Conservation (phyloP, 2,797 vertebrate genomes). For the Chromis chromis region DNA sequence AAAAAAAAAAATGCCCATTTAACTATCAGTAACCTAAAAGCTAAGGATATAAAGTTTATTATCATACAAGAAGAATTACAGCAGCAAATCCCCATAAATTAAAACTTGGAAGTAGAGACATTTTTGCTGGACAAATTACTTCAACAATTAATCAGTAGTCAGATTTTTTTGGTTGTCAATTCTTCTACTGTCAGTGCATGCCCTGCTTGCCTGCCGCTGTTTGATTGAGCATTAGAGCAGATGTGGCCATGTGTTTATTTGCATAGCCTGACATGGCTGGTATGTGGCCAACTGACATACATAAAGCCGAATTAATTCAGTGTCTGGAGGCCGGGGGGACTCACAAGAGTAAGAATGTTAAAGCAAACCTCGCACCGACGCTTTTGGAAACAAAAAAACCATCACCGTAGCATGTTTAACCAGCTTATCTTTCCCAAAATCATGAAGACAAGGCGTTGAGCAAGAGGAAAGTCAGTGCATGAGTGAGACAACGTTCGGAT, state of each 20-base stretch:
- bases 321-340: slow-evolving; percentile 19
- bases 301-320: slow-evolving; percentile 46
- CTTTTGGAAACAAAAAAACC: slow-evolving; percentile 16
- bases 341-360: slow-evolving; percentile 22
- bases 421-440: slow-evolving; percentile 26
- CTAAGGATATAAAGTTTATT: background rate
- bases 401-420: slow-evolving; percentile 16
- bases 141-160: background rate
- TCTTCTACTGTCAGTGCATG: too few species aligned
- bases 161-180: background rate
- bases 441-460: slow-evolving; percentile 68
- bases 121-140: background rate
- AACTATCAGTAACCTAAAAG: background rate
- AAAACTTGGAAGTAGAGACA: background rate
- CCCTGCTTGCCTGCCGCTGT: slow-evolving; percentile 9
- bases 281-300: slow-evolving; percentile 39
- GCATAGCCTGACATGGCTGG: slow-evolving; percentile 39
- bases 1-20: background rate
- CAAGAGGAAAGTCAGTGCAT: slow-evolving; percentile 72
- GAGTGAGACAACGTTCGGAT: slow-evolving; percentile 64
- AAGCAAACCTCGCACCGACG: slow-evolving; percentile 30
- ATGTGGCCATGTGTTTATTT: slow-evolving; percentile 55
- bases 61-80: background rate
- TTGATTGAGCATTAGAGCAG: slow-evolving; percentile 31
- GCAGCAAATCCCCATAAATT: background rate